These are phyloP conservation scores for Panagrolaimus sp. DNA, from an alignment of 1,140 invertebrate species.

Conservation along the genomic window DNA sequence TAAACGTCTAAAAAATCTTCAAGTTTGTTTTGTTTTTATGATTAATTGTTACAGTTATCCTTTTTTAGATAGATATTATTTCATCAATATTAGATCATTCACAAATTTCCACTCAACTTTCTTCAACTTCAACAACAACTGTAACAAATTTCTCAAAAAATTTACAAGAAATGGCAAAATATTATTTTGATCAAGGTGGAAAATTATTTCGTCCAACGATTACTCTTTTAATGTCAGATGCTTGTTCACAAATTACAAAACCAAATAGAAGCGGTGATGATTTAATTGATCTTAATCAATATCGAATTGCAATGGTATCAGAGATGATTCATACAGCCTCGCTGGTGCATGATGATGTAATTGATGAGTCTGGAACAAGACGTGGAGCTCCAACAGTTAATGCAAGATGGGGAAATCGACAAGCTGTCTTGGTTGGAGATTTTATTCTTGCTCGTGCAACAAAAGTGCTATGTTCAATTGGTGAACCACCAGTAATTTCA, in stretches of 20 bases:
- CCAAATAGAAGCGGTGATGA: conserved; percentile 3
- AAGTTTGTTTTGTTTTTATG: too few species aligned
- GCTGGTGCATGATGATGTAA: conserved; percentile 96
- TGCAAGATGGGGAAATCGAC: conserved; percentile 88
- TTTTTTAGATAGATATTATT: conserved; percentile 8
- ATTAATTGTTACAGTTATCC: too few species aligned
- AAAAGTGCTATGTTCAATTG: conserved; percentile 81
- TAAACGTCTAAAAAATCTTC: too few species aligned
- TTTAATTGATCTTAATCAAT: conserved; percentile 65
- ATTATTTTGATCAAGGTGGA: conserved; percentile 55
- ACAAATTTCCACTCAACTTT: background rate
- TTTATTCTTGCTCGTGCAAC: conserved; percentile 90
- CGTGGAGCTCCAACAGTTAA: conserved; percentile 92
- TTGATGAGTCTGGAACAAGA: conserved; percentile 84
- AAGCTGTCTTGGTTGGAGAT: conserved; percentile 94
- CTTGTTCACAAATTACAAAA: conserved; percentile 27
- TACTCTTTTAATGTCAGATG: conserved; percentile 51
- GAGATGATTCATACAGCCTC: conserved; percentile 99
- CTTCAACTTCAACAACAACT: background rate
- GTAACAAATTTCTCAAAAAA: conserved; percentile 33
- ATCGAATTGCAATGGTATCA: conserved; percentile 85
- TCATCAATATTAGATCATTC: background rate
- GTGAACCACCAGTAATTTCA: conserved; percentile 83
- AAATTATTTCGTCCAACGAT: conserved; percentile 55
- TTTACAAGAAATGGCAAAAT: conserved; percentile 53